Evolutionary conservation across 2,888 invertebrate species (phyloP).

Genomic region (Coelogynopora nodosa): DNA sequence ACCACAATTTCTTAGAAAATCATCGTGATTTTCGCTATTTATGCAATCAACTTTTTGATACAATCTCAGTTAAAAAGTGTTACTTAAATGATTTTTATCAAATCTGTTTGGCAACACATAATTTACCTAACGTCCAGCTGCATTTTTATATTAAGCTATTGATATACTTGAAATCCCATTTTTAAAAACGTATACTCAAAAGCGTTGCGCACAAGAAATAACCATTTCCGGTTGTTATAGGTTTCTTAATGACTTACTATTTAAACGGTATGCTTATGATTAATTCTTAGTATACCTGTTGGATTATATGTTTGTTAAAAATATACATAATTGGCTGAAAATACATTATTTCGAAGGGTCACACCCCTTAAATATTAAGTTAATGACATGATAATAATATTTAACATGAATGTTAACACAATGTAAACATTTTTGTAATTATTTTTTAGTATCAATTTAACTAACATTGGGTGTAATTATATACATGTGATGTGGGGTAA

Average conservation of each 20-base stretch:
- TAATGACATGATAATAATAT: neutral
- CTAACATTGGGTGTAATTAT: neutral
- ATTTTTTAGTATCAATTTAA: neutral
- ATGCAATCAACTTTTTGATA: neutral
- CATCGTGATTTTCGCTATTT: neutral
- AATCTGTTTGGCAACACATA: neutral
- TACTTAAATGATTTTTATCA: neutral
- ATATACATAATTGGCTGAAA: neutral
- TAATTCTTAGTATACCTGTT: neutral
- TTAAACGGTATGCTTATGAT: neutral
- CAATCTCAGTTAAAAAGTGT: neutral
- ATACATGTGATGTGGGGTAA: neutral
- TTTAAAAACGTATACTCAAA: neutral
- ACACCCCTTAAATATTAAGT: neutral
- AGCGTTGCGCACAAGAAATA: neutral
- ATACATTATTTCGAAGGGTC: neutral
- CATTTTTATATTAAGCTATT: neutral
- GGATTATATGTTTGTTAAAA: neutral
- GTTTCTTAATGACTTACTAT: neutral
- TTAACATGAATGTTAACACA: neutral
- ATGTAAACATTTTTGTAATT: neutral
- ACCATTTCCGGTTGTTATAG: neutral
- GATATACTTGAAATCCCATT: neutral
- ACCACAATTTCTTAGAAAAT: neutral
- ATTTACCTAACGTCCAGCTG: neutral